Conservation (phyloP, 1,140 invertebrate genomes). For the Sycobia sp. region DNA sequence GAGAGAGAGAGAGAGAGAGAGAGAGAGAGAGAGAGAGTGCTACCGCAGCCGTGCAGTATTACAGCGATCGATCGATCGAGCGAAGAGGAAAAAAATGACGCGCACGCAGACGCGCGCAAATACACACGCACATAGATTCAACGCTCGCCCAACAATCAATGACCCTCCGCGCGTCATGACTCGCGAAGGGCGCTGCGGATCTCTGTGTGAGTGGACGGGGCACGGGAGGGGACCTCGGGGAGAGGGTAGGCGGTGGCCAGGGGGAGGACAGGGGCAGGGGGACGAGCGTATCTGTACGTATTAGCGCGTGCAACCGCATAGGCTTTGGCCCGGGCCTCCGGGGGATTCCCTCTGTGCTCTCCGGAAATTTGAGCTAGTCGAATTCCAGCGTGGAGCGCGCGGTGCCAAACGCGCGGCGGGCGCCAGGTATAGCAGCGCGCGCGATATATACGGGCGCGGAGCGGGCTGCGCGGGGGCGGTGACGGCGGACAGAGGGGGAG, state of each 20-base stretch:
- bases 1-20: no score
- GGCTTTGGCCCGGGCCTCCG: neutral
- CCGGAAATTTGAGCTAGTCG: slow-evolving; percentile 26
- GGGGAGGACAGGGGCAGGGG: neutral
- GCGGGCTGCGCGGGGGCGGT: no score
- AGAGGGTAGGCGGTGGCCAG: neutral
- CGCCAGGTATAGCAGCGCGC: slow-evolving; percentile 23
- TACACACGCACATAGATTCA: neutral
- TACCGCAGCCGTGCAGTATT: no score
- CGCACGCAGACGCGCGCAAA: neutral
- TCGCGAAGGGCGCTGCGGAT: no score
- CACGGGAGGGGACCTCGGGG: neutral
- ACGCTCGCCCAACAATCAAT: no score
- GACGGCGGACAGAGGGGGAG: neutral
- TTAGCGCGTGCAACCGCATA: no score
- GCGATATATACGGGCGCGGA: neutral
- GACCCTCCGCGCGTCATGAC: neutral
- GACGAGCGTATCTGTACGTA: neutral
- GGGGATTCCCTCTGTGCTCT: slow-evolving; percentile 11
- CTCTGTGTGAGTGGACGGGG: no score
- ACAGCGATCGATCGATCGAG: no score
- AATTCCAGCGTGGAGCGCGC: slow-evolving; percentile 22
- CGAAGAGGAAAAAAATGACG: no score
- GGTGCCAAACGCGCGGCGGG: no score
- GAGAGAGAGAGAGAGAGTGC: no score